These are phyloP conservation scores for Carterocephalus palaemon DNA, from an alignment of 2,888 invertebrate species.

Conservation along the genomic window DNA sequence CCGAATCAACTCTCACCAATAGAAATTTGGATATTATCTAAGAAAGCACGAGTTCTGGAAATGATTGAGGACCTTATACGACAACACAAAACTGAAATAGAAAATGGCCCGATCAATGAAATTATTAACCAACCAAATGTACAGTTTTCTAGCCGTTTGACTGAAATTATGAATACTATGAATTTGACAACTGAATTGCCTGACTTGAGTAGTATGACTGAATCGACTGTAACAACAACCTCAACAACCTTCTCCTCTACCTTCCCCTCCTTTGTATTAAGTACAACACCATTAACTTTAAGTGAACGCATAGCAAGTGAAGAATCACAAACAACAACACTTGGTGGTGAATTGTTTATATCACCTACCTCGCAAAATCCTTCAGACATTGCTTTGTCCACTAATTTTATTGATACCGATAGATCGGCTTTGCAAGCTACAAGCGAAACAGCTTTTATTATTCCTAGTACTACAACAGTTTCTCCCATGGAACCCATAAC, in stretches of 20 bases:
- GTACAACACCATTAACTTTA: constrained; percentile 36
- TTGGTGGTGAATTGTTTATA: constrained; percentile 15
- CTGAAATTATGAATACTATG: constrained; percentile 63
- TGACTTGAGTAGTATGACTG: constrained; percentile 34
- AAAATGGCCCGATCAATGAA: constrained; percentile 56
- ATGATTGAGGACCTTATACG: constrained; percentile 73
- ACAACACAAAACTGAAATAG: constrained; percentile 67
- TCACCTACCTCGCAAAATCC: constrained; percentile 23
- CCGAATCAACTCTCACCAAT: constrained; percentile 57
- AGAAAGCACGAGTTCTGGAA: constrained; percentile 69
- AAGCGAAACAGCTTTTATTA: constrained; percentile 32
- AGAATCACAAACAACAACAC: constrained; percentile 26
- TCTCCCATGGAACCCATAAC: constrained; percentile 27
- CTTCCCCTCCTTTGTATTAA: constrained; percentile 35
- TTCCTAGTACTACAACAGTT: constrained; percentile 26
- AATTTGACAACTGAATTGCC: constrained; percentile 48
- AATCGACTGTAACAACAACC: constrained; percentile 35
- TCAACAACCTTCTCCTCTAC: constrained; percentile 40
- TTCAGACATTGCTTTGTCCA: constrained; percentile 23
- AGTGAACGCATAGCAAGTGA: constrained; percentile 27
- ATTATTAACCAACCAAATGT: constrained; percentile 47
- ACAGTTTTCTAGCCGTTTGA: constrained; percentile 57
- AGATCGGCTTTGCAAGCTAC: constrained; percentile 27
- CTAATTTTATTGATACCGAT: constrained; percentile 4
- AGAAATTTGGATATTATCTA: constrained; percentile 69